Evolutionary conservation across 23 tunicate species (phyloP).

Genomic region (Ascidia mentula): DNA sequence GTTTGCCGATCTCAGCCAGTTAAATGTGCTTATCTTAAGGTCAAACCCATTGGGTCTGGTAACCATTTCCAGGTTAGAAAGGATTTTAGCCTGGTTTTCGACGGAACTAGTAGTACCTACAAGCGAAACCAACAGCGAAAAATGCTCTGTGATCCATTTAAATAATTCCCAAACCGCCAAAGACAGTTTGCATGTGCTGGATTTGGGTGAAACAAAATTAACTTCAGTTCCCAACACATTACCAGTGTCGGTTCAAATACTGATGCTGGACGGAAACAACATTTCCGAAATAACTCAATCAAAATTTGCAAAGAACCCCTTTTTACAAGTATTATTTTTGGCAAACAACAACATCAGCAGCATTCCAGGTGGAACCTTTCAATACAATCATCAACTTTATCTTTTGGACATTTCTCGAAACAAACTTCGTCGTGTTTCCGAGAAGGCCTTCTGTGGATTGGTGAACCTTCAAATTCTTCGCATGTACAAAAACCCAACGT

Average conservation of each 20-base stretch:
- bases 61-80: slow-evolving; percentile 21
- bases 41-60: slow-evolving; percentile 29
- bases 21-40: slow-evolving; percentile 37
- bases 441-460: slow-evolving; percentile 45
- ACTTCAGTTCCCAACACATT: slow-evolving; percentile 19
- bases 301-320: not conserved
- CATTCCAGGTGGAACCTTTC: slow-evolving; percentile 37
- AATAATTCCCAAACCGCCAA: not conserved
- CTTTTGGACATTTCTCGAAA: slow-evolving; percentile 61
- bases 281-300: slow-evolving; percentile 16
- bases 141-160: not conserved
- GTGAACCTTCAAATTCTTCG: slow-evolving; percentile 20
- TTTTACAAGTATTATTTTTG: slow-evolving; percentile 41
- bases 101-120: not conserved
- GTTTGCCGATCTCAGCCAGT: slow-evolving; percentile 31
- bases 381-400: not conserved
- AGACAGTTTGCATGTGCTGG: slow-evolving; percentile 27
- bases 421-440: slow-evolving; percentile 13
- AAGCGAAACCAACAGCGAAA: not conserved
- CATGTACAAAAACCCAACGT: slow-evolving; percentile 41
- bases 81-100: slow-evolving; percentile 17
- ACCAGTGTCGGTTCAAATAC: slow-evolving; percentile 27
- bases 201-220: slow-evolving; percentile 45
- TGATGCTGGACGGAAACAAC: slow-evolving; percentile 46
- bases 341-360: slow-evolving; percentile 36